Base-by-base conservation (phyloP, 2,113 vertebrate genomes). In the Benitochromis conjunctus region DNA sequence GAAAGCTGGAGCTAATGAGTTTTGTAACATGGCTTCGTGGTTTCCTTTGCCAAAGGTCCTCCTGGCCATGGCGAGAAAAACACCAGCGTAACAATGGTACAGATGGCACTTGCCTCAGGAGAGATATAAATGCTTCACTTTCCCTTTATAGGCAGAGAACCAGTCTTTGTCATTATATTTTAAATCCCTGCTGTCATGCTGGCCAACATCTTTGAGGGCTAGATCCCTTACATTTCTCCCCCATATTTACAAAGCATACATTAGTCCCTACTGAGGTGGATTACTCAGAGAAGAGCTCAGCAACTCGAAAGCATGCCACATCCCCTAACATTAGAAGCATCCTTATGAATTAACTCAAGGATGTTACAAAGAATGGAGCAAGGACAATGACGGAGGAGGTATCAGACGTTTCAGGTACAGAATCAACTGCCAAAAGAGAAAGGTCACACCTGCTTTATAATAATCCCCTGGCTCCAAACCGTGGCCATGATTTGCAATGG, bases 1-100 rank as follows among this genome's bases (percentile, higher is more conserved):
- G 26, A 88, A 89, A 88, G 84, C 80, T 76, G 38, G 77, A 85
- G 86, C 85, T 94, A 94, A 94, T 93, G 91, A 94, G 85, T 94
- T 93, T 85, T 92, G 81, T 86, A 81, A 80, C 80, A 64, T 56
- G 24, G 80, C 87, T 82, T 88, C 83, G 29, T 86, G 58, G 80
- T 74, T 88, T 88, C 76, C 55, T 91, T 86, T 54, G 82, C 83
- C 82, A 87, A 82, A 90, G 80, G 88, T 87, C 87, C 78, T 89
- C 64, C 41, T 88, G 89, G 85, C 82, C 56, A 74, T 19, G 3
- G 56, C 11, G 5, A 86, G 86, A 92, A 82, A 36, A 79, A 48
- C 69, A 81, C 77, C 83, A 86, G 58, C 57, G 55, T 41, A 88
- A 83, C 64, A 82, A 43, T 51, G n/a, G 31, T 80, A 88, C 91